A percentile compares a stretch with the other conserved stretches of the same genome.
These are phyloP conservation scores for Pseudobourletiella spinata DNA, from an alignment of 1,140 invertebrate genomes.

Conservation along the genomic window DNA sequence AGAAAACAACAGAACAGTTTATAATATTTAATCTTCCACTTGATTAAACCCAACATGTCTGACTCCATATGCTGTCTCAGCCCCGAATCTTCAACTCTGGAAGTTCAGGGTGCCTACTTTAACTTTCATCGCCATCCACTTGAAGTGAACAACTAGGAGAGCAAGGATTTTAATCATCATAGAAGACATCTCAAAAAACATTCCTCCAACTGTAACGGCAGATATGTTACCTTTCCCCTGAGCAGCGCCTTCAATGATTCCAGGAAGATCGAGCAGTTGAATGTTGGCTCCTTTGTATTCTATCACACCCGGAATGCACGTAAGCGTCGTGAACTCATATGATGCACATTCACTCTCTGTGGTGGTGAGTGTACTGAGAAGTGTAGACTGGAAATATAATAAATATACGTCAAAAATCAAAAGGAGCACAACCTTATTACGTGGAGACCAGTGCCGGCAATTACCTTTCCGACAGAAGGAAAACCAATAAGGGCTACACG, in stretches of 20 bases:
- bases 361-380: constrained; percentile 84
- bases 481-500: constrained; percentile 96
- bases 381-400: constrained; percentile 59
- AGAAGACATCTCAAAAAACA: background rate
- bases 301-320: constrained; percentile 96
- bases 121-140: background rate
- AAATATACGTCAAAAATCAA: constrained; percentile 2
- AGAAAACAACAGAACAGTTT: no score
- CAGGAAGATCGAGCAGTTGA: constrained; percentile 92
- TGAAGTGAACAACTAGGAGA: background rate
- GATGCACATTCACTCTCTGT: constrained; percentile 92
- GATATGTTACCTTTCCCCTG: constrained; percentile 79
- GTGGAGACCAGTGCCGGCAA: no score
- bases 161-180: constrained; percentile 5
- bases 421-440: no score
- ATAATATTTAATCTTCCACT: no score
- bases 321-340: constrained; percentile 98
- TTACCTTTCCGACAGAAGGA: constrained; percentile 85
- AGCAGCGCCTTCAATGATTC: constrained; percentile 89
- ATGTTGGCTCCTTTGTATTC: constrained; percentile 98
- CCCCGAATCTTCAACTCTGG: background rate
- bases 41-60: no score
- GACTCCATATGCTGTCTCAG: no score
- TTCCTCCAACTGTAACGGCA: background rate
- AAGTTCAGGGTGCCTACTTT: background rate